Evolutionary conservation across 2,888 invertebrate species (phyloP).

Genomic region (Diogma glabrata): DNA sequence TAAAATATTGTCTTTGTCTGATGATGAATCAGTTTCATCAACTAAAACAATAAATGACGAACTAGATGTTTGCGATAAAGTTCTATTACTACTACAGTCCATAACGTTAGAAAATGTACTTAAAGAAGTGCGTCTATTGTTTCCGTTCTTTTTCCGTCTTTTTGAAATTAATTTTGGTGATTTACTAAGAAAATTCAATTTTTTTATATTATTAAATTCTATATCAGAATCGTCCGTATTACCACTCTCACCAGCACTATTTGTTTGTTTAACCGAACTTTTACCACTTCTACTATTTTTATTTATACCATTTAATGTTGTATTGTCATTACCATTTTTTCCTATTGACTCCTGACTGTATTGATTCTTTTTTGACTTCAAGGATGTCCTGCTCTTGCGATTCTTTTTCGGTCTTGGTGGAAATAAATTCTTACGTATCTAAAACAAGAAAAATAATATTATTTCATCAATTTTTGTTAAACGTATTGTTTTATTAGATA

Average conservation of each 20-base stretch:
- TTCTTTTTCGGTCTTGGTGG: conserved; percentile 45
- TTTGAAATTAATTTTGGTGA: conserved; percentile 7
- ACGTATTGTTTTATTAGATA: too few relatives aligned
- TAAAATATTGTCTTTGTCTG: background rate
- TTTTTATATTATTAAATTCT: background rate
- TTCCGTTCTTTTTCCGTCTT: background rate
- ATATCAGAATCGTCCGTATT: conserved; percentile 7
- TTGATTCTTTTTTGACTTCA: too few relatives aligned
- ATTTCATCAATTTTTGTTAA: too few relatives aligned
- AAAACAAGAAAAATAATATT: conserved; percentile 18
- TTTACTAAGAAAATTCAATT: conserved; percentile 3
- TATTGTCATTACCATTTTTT: background rate
- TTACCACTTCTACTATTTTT: background rate
- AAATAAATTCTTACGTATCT: conserved; percentile 57
- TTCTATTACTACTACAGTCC: background rate
- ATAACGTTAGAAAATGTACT: background rate
- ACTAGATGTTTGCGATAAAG: background rate
- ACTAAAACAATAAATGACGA: background rate
- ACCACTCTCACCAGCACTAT: conserved; percentile 11
- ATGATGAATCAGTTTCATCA: background rate
- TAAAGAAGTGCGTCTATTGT: background rate
- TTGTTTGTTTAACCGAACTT: conserved; percentile 5
- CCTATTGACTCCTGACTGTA: background rate
- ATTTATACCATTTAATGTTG: background rate
- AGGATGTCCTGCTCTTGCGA: background rate